Conservation (phyloP, 2,888 invertebrate genomes). For the Sturmia bella region DNA sequence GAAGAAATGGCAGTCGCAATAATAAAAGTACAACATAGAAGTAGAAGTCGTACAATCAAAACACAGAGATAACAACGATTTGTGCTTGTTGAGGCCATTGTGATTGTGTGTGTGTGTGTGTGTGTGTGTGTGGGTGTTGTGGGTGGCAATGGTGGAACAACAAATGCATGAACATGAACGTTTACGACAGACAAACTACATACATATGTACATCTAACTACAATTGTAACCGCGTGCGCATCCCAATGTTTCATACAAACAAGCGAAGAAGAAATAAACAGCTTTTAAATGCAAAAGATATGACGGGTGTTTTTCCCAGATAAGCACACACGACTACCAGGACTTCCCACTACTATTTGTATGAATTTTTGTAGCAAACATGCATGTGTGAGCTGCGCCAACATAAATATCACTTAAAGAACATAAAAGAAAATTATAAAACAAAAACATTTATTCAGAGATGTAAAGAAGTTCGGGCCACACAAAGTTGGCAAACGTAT, state of each 20-base stretch:
- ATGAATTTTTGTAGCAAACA: conserved; percentile 51
- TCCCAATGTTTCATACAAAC: conserved; percentile 36
- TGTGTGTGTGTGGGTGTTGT: background rate
- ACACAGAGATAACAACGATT: conserved; percentile 46
- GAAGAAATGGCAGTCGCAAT: conserved; percentile 61
- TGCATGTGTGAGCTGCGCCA: conserved; percentile 27
- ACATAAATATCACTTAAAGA: conserved; percentile 19
- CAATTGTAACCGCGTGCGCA: conserved; percentile 66
- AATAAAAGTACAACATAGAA: conserved; percentile 41
- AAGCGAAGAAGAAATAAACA: conserved; percentile 40
- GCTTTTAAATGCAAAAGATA: conserved; percentile 69
- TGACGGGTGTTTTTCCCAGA: conserved; percentile 68
- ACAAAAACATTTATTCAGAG: conserved; percentile 31
- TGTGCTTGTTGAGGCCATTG: background rate
- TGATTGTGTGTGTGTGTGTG: background rate
- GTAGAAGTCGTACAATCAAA: conserved; percentile 48
- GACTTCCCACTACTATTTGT: conserved; percentile 64
- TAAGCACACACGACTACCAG: conserved; percentile 55
- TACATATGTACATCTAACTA: too few species aligned
- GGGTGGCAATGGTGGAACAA: background rate
- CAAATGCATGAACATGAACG: conserved; percentile 33
- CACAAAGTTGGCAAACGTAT: background rate
- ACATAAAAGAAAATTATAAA: conserved; percentile 46
- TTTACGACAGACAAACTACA: conserved; percentile 31
- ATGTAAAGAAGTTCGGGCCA: conserved; percentile 14